phyloP scores from a whole-genome alignment of 2,888 invertebrate species.

The Malacosoma neustria region DNA sequence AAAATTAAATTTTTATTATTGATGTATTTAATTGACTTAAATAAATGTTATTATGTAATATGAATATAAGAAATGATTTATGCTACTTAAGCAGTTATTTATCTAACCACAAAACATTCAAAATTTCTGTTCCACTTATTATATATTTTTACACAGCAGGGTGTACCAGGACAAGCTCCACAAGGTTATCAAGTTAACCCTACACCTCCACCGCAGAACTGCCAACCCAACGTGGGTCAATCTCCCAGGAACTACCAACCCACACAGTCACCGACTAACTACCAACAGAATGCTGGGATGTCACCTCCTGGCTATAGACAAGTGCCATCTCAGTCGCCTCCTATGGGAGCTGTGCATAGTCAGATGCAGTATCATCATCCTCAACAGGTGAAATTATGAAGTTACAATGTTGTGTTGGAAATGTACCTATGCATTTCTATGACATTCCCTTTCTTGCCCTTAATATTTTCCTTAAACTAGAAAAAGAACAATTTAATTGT shows the following conservation, averaged over 20 bases:
- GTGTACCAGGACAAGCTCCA: constrained; percentile 57
- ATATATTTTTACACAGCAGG: constrained; percentile 22
- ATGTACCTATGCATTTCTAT: neutral
- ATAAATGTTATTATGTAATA: no score
- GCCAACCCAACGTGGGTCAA: constrained; percentile 51
- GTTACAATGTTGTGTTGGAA: no score
- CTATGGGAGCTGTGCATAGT: constrained; percentile 63
- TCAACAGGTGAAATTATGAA: constrained; percentile 44
- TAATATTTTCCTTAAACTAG: no score
- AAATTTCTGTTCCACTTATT: neutral
- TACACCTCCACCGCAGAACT: constrained; percentile 65
- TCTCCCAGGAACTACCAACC: constrained; percentile 67
- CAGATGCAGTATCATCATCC: constrained; percentile 65
- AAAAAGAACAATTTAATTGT: no score
- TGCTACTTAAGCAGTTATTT: no score
- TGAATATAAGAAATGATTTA: no score
- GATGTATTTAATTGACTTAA: no score
- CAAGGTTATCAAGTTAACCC: constrained; percentile 75
- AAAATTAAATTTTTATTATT: neutral
- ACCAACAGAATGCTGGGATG: constrained; percentile 59
- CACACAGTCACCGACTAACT: constrained; percentile 71
- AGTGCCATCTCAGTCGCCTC: constrained; percentile 64
- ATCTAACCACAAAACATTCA: no score
- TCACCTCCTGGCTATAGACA: constrained; percentile 72
- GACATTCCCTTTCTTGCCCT: no score